Evolutionary conservation across 2,113 vertebrate species (phyloP).

Genomic region (Mormyrus iriodes): DNA sequence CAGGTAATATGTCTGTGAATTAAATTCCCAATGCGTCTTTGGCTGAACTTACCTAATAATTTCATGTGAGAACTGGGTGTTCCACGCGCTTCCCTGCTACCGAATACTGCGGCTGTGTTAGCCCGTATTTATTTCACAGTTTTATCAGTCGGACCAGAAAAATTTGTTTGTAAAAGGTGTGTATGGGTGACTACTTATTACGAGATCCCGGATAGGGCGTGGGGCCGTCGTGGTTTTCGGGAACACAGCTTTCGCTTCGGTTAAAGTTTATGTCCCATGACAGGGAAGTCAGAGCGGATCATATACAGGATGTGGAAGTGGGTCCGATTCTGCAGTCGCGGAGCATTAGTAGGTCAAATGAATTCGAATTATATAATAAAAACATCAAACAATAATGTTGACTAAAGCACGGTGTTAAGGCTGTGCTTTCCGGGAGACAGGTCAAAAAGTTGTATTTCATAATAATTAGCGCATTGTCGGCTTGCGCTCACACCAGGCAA

Average conservation of each 20-base stretch:
- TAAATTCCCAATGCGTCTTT: neutral
- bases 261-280: constrained; percentile 31
- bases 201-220: constrained; percentile 69
- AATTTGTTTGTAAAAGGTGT: constrained; percentile 73
- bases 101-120: neutral
- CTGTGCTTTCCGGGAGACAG: neutral
- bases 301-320: neutral
- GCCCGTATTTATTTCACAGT: constrained; percentile 10
- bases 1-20: neutral
- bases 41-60: constrained; percentile 3
- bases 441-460: neutral
- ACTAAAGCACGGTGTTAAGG: neutral
- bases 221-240: constrained; percentile 38
- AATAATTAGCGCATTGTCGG: neutral
- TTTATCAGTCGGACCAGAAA: constrained; percentile 57
- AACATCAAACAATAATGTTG: neutral
- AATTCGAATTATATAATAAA: neutral
- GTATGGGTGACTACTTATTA: constrained; percentile 63
- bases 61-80: neutral
- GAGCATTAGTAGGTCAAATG: neutral
- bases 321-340: neutral
- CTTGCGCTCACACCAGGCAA: neutral
- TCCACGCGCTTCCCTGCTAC: neutral
- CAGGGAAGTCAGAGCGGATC: neutral
- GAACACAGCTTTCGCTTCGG: constrained; percentile 14